Evolutionary conservation across 2,888 invertebrate genomes (phyloP).

Genomic region (Pyrocoelia pectoralis): DNA sequence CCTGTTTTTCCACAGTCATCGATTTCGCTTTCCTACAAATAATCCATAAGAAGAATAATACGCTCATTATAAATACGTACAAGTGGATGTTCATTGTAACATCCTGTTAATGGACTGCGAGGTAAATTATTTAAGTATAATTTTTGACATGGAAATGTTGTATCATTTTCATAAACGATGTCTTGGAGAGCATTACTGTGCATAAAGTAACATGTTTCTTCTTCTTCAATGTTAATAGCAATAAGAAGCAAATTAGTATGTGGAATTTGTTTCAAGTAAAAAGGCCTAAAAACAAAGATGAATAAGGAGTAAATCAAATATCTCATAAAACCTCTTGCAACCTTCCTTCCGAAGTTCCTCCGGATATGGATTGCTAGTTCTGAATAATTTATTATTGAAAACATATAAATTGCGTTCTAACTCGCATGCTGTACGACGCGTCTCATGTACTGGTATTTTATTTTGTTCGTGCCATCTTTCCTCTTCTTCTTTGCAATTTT

Average conservation of each 20-base stretch:
- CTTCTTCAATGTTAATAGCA: constrained; percentile 69
- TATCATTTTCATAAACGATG: constrained; percentile 60
- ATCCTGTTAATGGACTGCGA: constrained; percentile 74
- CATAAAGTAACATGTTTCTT: constrained; percentile 59
- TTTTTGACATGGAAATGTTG: constrained; percentile 78
- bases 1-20: constrained; percentile 56
- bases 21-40: constrained; percentile 61
- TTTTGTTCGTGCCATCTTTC: constrained; percentile 52
- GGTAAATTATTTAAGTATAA: constrained; percentile 72
- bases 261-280: constrained; percentile 75
- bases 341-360: constrained; percentile 5
- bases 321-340: constrained; percentile 5
- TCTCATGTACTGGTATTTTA: constrained; percentile 52
- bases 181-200: constrained; percentile 63
- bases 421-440: constrained; percentile 72
- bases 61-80: constrained; percentile 56
- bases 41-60: constrained; percentile 8
- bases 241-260: constrained; percentile 82
- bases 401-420: constrained; percentile 75
- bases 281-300: constrained; percentile 61
- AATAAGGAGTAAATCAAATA: neutral
- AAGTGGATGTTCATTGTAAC: constrained; percentile 78
- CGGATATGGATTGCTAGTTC: constrained; percentile 32
- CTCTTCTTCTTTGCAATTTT: constrained; percentile 56
- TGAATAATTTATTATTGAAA: constrained; percentile 63